Evolutionary conservation across 2,888 invertebrate genomes (phyloP), one percentile per base, ranked within the genome.

Genomic region (Nomada flava): DNA sequence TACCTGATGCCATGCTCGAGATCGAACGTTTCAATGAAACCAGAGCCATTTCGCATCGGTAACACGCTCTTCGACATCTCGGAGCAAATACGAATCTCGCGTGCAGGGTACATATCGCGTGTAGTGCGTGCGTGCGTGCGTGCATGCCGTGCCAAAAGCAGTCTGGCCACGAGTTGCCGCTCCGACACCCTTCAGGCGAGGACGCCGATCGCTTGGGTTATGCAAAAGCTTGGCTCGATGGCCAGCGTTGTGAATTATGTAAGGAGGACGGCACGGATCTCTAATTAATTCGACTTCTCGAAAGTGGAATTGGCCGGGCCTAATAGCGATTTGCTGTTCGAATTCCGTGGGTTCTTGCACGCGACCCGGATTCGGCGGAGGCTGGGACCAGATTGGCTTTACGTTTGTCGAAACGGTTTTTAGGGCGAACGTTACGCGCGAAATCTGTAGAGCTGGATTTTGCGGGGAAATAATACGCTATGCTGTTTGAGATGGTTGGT

Each of bases 131-230:
- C 63, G 55, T 64, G 70, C 50, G 42, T 64, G 76, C 88, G 85
- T 88, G 90, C 91, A 90, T 91, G 92, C 90, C 88, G 91, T 91
- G 92, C 90, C 88, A 89, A 84, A 86, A 90, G 89, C 89, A 87
- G 90, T 89, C 89, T 88, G 85, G 87, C 83, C 86, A 83, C 80
- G 86, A 79, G 79, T 86, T 85, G 72, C 75, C 82, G 64, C 76
- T 79, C 83, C 86, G 84, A 86, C 89, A 84, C 80, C 88, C 86
- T 36, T 81, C 76, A 69, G 77, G 77, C 75, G 79, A 82, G 53
- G 62, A 70, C 44, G 47, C 13, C 47, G 42, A 69, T n/a, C 26
- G 82, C 79, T 76, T 84, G 86, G 79, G 86, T 89, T 89, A 89
- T 90, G 88, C 86, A 86, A 89, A 90, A 87, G 86, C 82, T 52